A percentile compares a stretch with the other conserved stretches of the same genome.
Conservation (phyloP, 2,113 vertebrate genomes). For the Camelus dromedarius region DNA sequence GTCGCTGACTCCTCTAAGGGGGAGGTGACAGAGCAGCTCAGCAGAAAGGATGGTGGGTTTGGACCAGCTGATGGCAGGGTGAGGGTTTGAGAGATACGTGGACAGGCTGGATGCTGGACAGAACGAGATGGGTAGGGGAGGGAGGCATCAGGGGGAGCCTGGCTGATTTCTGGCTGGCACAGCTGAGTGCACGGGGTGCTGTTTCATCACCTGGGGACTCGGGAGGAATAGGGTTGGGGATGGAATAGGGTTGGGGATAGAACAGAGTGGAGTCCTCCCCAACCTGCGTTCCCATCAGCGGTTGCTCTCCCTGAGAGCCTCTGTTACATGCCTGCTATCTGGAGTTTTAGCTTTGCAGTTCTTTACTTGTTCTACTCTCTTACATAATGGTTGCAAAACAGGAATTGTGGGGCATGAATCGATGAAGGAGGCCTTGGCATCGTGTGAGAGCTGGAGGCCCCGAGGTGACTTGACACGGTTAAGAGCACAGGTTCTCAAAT, state of each 20-base stretch:
- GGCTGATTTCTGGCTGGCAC: background rate
- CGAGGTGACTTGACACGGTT: background rate
- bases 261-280: rapidly evolving
- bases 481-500: background rate
- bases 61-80: background rate
- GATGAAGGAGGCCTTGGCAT: background rate
- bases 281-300: rapidly evolving
- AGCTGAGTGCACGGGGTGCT: too few species aligned
- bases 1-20: background rate
- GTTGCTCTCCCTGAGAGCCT: rapidly evolving
- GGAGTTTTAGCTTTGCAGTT: background rate
- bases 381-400: background rate
- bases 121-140: background rate
- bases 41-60: background rate
- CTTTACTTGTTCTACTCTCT: background rate
- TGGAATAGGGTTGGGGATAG: background rate
- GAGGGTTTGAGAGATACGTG: background rate
- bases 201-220: background rate
- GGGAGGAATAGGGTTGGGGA: background rate
- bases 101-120: background rate
- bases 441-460: background rate
- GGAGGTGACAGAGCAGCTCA: background rate
- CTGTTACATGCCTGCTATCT: too few species aligned
- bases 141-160: background rate
- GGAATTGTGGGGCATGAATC: background rate